A percentile compares a stretch with the other conserved stretches of the same genome.
Evolutionary conservation across 2,113 vertebrate species (phyloP).

Genomic region (Guaruba guarouba): DNA sequence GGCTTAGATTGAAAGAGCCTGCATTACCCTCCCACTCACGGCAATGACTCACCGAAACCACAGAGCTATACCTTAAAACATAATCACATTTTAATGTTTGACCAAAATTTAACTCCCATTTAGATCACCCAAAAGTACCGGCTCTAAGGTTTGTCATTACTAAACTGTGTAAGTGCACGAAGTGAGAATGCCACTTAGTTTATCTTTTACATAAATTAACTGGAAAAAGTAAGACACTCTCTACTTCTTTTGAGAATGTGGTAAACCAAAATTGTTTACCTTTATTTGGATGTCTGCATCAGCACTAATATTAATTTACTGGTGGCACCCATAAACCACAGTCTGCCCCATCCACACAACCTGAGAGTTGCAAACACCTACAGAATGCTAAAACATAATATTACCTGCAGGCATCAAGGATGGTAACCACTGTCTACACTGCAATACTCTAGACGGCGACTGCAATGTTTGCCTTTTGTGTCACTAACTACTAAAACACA

Average conservation of each 20-base stretch:
- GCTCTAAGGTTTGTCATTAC: conserved; percentile 48
- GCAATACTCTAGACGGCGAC: not conserved
- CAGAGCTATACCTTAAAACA: conserved; percentile 65
- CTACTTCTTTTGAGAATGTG: not conserved
- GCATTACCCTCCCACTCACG: conserved; percentile 62
- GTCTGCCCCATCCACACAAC: not conserved
- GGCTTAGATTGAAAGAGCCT: conserved; percentile 67
- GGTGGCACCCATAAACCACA: not conserved
- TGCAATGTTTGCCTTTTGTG: not conserved
- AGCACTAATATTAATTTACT: not conserved
- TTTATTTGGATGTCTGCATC: not conserved
- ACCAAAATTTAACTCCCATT: conserved; percentile 50
- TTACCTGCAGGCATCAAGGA: not conserved
- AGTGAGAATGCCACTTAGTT: not conserved
- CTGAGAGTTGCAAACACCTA: not conserved
- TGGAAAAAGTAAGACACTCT: not conserved
- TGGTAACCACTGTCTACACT: not conserved
- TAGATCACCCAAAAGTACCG: conserved; percentile 62
- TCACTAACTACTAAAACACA: not conserved
- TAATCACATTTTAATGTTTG: conserved; percentile 4
- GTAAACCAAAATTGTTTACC: not conserved
- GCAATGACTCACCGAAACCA: conserved; percentile 78
- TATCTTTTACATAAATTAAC: not conserved
- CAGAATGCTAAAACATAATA: not conserved
- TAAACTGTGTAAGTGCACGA: not conserved